Conservation (phyloP, 64 coral and sea anemone species). For the Pocillopora damicornis region DNA sequence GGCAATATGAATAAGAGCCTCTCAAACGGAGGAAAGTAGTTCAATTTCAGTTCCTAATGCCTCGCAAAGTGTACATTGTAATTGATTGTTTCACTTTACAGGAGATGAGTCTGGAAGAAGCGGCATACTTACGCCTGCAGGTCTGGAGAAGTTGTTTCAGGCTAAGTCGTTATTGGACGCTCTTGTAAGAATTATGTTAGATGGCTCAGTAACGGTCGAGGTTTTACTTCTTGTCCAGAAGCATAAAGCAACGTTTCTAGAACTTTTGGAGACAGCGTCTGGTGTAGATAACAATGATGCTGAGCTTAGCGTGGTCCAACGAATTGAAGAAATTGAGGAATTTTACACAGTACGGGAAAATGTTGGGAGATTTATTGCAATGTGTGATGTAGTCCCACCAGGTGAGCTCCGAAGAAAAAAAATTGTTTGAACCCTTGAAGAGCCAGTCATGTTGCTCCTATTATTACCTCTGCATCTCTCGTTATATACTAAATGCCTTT, state of each 20-base stretch:
- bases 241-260: neutral
- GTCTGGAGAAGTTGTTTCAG: neutral
- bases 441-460: neutral
- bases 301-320: neutral
- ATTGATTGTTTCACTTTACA: neutral
- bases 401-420: slow-evolving; percentile 8
- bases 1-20: no score
- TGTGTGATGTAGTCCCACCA: slow-evolving; percentile 3
- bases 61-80: no score
- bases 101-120: slow-evolving; percentile 20
- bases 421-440: no score
- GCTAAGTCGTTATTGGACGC: slow-evolving; percentile 20
- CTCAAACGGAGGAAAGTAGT: no score
- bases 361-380: neutral
- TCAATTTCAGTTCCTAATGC: no score
- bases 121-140: slow-evolving; percentile 9
- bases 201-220: slow-evolving; percentile 3
- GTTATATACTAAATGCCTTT: neutral
- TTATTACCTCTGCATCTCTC: no score
- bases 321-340: slow-evolving; percentile 11
- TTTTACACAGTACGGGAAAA: neutral
- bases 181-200: neutral
- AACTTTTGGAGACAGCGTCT: neutral
- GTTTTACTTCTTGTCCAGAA: neutral
- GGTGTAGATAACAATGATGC: neutral